These are phyloP conservation scores for Dolichopus griseipennis DNA, from an alignment of 2,888 invertebrate genomes.

Conservation along the genomic window DNA sequence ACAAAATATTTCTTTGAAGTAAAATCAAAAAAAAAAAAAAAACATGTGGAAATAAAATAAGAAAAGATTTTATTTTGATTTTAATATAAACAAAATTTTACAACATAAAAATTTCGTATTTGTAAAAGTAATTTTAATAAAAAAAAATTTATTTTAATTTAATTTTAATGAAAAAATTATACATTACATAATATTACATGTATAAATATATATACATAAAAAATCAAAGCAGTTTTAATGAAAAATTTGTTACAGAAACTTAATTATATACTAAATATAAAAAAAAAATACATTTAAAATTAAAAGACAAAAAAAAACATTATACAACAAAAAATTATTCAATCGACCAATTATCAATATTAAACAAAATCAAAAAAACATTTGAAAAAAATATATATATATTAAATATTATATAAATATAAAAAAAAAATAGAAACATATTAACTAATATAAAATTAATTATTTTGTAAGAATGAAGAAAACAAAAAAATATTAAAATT, in stretches of 20 bases:
- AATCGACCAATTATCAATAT: conserved; percentile 2
- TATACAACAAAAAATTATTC: not conserved
- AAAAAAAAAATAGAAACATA: not conserved
- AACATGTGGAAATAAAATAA: too few species aligned
- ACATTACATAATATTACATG: not conserved
- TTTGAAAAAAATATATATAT: not conserved
- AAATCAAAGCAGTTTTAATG: not conserved
- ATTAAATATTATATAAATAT: not conserved
- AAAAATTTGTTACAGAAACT: not conserved
- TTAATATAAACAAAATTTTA: too few species aligned
- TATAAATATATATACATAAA: not conserved
- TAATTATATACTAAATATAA: not conserved
- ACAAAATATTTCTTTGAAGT: too few species aligned
- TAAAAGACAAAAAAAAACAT: not conserved
- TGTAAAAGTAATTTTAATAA: not conserved
- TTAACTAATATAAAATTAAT: not conserved
- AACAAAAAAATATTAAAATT: not conserved
- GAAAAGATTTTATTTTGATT: too few species aligned
- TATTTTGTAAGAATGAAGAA: not conserved
- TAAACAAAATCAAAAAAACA: not conserved
- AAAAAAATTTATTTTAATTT: not conserved
- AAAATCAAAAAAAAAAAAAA: too few species aligned
- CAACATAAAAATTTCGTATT: too few species aligned
- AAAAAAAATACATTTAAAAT: not conserved
- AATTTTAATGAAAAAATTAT: not conserved